These are phyloP conservation scores for Edolisoma coerulescens DNA, from an alignment of 2,113 vertebrate genomes.

Conservation along the genomic window DNA sequence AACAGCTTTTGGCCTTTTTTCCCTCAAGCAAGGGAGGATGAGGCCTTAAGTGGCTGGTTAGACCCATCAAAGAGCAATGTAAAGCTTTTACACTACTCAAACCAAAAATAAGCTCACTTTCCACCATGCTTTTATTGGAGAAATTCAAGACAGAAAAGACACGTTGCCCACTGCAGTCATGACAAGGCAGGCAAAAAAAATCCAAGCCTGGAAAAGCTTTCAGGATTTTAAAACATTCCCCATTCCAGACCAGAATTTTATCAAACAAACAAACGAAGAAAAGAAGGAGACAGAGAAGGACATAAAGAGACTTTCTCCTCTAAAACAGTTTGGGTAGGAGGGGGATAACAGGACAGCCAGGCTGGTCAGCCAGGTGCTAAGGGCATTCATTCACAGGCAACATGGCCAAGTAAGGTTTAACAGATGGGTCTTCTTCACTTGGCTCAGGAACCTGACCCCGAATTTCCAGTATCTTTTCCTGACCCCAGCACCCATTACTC, in stretches of 20 bases:
- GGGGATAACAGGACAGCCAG: not conserved
- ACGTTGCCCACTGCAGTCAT: not conserved
- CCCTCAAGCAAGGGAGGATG: not conserved
- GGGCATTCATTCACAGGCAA: not conserved
- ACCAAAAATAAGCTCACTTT: constrained; percentile 9
- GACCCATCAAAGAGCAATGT: not conserved
- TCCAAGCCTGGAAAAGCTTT: not conserved
- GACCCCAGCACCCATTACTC: not conserved
- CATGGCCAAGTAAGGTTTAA: not conserved
- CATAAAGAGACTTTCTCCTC: not conserved
- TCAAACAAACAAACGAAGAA: not conserved
- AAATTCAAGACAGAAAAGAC: not conserved
- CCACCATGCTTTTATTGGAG: not conserved
- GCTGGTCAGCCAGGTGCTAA: not conserved
- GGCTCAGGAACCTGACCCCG: not conserved
- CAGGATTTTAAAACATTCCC: not conserved
- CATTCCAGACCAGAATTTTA: not conserved
- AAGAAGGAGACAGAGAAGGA: accelerated
- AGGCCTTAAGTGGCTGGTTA: not conserved
- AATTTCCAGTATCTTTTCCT: not conserved
- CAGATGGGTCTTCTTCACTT: not conserved
- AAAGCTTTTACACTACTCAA: not conserved
- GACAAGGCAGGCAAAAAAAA: not conserved
- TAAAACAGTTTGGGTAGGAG: not conserved
- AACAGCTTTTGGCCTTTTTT: not conserved